Evolutionary conservation across 2,113 vertebrate species (phyloP).

Genomic region (Setophaga coronata): DNA sequence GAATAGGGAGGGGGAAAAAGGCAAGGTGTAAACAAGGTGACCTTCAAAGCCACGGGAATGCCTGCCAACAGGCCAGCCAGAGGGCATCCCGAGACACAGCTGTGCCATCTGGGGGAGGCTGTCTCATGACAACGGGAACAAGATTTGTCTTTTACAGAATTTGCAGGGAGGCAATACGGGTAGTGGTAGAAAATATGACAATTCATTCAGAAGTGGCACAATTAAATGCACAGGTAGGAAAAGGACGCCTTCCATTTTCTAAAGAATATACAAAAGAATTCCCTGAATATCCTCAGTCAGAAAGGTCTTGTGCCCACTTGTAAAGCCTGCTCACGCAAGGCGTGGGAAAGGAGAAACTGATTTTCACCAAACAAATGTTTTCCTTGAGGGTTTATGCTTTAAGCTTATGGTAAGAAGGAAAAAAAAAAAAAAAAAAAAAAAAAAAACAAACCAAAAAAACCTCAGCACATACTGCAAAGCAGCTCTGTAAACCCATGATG

Average conservation of each 20-base stretch:
- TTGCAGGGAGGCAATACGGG: background rate
- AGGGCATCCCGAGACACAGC: slow-evolving; percentile 45
- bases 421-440: too few species aligned
- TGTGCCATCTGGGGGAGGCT: slow-evolving; percentile 58
- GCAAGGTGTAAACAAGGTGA: slow-evolving; percentile 40
- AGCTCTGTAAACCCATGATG: background rate
- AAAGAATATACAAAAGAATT: background rate
- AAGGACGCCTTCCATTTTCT: background rate
- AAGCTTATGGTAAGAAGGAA: background rate
- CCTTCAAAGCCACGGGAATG: slow-evolving; percentile 46
- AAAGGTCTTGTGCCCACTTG: background rate
- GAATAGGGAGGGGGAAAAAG: background rate
- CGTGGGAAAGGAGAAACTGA: background rate
- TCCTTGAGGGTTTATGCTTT: background rate
- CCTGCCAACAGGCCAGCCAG: slow-evolving; percentile 49
- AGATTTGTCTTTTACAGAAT: slow-evolving; percentile 34
- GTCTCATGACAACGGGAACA: slow-evolving; percentile 10
- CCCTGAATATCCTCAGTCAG: background rate
- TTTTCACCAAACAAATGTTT: slow-evolving; percentile 29
- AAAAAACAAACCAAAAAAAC: too few species aligned
- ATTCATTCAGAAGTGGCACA: background rate
- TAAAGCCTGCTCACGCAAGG: background rate
- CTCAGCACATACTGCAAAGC: background rate
- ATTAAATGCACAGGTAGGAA: background rate
- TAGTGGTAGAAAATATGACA: background rate